Conservation (phyloP, 2,888 invertebrate genomes). For the Chalcis sispes region DNA sequence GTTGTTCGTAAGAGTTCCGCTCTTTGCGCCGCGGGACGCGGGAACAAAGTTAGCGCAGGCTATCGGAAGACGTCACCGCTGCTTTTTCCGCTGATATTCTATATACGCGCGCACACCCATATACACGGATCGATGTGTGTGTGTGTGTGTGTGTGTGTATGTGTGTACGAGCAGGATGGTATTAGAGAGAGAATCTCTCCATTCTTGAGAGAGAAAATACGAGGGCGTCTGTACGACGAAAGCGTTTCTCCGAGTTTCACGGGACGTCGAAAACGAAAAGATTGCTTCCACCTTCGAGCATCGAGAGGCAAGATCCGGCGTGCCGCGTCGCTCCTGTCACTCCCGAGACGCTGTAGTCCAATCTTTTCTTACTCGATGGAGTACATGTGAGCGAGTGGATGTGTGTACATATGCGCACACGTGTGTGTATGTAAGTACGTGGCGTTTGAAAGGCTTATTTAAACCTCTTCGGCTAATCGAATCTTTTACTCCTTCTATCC, state of each 20-base stretch:
- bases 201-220: slow-evolving; percentile 15
- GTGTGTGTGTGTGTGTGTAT: slow-evolving; percentile 15
- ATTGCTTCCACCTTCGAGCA: slow-evolving; percentile 39
- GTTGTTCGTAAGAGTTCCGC: slow-evolving; percentile 58
- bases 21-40: slow-evolving; percentile 61
- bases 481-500: too few species aligned
- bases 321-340: background rate
- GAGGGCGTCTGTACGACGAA: slow-evolving; percentile 39
- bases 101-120: background rate
- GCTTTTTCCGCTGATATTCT: background rate
- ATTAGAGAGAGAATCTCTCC: background rate
- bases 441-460: slow-evolving; percentile 11
- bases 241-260: slow-evolving; percentile 49
- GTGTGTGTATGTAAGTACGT: too few species aligned
- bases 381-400: too few species aligned
- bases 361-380: slow-evolving; percentile 23
- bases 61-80: slow-evolving; percentile 19
- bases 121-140: too few species aligned
- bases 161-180: slow-evolving; percentile 12
- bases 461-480: background rate
- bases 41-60: slow-evolving; percentile 53
- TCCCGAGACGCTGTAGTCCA: background rate
- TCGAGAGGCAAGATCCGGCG: background rate
- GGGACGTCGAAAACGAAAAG: slow-evolving; percentile 42
- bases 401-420: too few species aligned